Evolutionary conservation across 2,797 vertebrate genomes (phyloP).

Genomic region (Psittacula derbiana): DNA sequence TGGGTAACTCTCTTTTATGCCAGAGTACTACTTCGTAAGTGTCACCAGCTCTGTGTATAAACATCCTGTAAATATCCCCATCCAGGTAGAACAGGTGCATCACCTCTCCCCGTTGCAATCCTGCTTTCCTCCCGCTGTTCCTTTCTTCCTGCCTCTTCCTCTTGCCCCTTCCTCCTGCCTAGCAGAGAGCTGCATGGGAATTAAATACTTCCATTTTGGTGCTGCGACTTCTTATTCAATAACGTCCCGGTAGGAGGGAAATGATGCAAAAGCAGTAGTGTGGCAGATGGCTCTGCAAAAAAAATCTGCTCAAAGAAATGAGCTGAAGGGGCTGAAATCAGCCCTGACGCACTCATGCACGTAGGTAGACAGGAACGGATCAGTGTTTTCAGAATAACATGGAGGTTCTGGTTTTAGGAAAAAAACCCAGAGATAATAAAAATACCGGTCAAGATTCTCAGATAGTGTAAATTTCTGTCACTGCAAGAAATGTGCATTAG

Average conservation of each 20-base stretch:
- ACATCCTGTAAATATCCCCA: not conserved
- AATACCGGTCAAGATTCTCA: not conserved
- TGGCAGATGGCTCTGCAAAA: slow-evolving; percentile 26
- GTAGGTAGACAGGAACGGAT: not conserved
- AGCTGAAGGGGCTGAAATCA: not conserved
- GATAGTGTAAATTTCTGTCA: not conserved
- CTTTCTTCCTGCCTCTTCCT: not conserved
- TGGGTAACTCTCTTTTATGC: rapidly evolving
- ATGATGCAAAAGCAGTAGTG: not conserved
- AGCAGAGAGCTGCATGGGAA: not conserved
- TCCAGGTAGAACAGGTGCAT: rapidly evolving
- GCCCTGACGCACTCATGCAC: not conserved
- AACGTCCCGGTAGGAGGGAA: not conserved
- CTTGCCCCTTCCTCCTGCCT: not conserved
- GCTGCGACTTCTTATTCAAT: not conserved
- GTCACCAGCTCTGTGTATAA: not conserved
- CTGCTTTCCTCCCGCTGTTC: not conserved
- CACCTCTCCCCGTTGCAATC: rapidly evolving
- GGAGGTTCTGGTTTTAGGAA: too few species aligned
- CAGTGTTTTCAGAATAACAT: not conserved
- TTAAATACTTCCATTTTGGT: not conserved
- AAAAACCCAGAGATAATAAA: not conserved
- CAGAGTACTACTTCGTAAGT: rapidly evolving
- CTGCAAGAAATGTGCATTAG: rapidly evolving
- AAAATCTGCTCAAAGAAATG: not conserved